These are phyloP conservation scores for Cardiocondyla obscurior DNA, from an alignment of 1,140 invertebrate species.

Conservation along the genomic window DNA sequence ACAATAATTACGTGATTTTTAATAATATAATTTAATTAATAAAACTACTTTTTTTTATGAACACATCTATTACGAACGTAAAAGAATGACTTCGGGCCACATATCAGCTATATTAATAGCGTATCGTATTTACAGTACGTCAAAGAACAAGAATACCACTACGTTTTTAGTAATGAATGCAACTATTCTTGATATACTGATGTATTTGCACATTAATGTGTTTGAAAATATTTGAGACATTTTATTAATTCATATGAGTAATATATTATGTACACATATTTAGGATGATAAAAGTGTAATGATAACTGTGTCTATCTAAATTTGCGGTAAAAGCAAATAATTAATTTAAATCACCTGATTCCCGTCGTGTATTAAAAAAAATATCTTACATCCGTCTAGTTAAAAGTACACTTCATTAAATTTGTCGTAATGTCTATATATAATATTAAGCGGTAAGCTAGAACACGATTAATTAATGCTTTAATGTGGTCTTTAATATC, in stretches of 20 bases:
- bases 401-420: neutral
- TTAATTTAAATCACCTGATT: too few relatives aligned
- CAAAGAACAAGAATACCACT: conserved; percentile 56
- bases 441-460: neutral
- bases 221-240: too few relatives aligned
- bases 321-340: neutral
- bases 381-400: neutral
- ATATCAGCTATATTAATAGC: conserved; percentile 53
- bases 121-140: conserved; percentile 21
- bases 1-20: too few relatives aligned
- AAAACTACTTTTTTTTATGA: too few relatives aligned
- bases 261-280: too few relatives aligned
- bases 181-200: neutral
- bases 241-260: conserved; percentile 39
- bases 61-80: too few relatives aligned
- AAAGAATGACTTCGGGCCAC: neutral
- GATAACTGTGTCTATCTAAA: neutral
- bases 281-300: too few relatives aligned
- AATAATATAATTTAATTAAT: too few relatives aligned
- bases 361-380: neutral
- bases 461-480: neutral
- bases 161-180: neutral
- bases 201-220: too few relatives aligned
- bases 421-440: neutral
- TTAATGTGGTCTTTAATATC: neutral